A percentile compares a stretch with the other conserved stretches of the same genome.
phyloP scores from a whole-genome alignment of 1,140 invertebrate species.

The Marisa cornuarietis region DNA sequence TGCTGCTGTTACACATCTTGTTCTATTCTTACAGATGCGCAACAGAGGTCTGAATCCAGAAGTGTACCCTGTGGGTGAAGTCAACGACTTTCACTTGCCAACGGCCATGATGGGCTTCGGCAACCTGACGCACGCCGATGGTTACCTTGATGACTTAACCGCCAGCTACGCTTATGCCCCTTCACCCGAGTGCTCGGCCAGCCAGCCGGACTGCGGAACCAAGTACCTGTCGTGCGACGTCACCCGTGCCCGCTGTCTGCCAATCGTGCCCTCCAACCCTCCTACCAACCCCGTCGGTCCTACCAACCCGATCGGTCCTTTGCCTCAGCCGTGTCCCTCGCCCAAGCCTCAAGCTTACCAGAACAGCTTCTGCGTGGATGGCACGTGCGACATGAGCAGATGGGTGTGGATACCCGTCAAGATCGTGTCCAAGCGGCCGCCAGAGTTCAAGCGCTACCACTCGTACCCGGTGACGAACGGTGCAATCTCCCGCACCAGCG shows the following conservation, averaged over 20 bases:
- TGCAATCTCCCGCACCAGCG: conserved; percentile 25
- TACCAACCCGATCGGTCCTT: neutral
- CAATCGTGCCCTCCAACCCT: conserved; percentile 12
- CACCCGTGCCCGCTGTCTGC: conserved; percentile 13
- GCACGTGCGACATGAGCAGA: conserved; percentile 45
- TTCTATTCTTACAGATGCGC: neutral
- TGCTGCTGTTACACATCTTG: too few relatives aligned
- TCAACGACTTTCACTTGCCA: conserved; percentile 30
- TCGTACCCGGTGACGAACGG: conserved; percentile 52
- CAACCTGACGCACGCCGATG: conserved; percentile 45
- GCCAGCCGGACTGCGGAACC: conserved; percentile 48
- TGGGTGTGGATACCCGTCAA: conserved; percentile 57
- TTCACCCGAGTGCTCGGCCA: conserved; percentile 42
- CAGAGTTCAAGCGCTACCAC: conserved; percentile 39
- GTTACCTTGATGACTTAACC: conserved; percentile 43
- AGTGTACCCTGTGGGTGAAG: conserved; percentile 30
- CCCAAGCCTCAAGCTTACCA: conserved; percentile 36
- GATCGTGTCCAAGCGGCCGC: conserved; percentile 46
- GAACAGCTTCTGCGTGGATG: conserved; percentile 52
- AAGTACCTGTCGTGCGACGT: conserved; percentile 30
- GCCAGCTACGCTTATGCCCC: conserved; percentile 51
- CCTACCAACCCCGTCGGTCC: neutral
- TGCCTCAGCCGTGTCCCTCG: conserved; percentile 4
- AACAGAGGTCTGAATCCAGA: conserved; percentile 14
- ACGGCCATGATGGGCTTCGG: conserved; percentile 44